Conservation (phyloP, 1,140 invertebrate species). For the Micrasema longulum region DNA sequence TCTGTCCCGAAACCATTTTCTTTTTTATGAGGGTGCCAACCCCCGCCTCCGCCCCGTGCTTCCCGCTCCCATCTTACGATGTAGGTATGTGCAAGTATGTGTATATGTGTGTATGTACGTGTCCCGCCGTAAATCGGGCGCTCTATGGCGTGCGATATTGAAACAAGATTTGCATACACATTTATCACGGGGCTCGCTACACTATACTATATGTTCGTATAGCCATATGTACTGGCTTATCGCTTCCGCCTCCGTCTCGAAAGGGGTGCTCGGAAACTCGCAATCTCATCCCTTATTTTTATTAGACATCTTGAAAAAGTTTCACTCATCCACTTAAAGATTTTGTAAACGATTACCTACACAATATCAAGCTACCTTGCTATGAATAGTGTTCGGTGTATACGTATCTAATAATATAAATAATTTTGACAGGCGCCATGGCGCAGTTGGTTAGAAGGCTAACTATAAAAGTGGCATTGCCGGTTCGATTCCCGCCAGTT, state of each 20-base stretch:
- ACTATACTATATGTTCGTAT: background rate
- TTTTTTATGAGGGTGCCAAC: conserved; percentile 30
- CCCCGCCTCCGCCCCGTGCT: conserved; percentile 3
- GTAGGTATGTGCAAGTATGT: conserved; percentile 30
- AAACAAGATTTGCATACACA: conserved; percentile 55
- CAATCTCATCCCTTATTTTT: too few relatives aligned
- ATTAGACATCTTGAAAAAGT: too few relatives aligned
- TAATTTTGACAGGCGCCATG: too few relatives aligned
- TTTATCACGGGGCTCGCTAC: conserved; percentile 48
- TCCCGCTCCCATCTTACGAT: conserved; percentile 3
- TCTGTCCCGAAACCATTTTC: conserved; percentile 27
- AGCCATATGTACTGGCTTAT: conserved; percentile 5
- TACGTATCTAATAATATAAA: too few relatives aligned
- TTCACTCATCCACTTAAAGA: too few relatives aligned
- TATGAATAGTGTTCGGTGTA: too few relatives aligned
- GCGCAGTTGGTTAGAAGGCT: too few relatives aligned
- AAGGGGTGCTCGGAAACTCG: conserved; percentile 8
- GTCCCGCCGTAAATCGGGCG: conserved; percentile 49
- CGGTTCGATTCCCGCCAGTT: too few relatives aligned
- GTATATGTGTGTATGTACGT: conserved; percentile 31
- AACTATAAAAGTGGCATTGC: too few relatives aligned
- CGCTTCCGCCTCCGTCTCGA: background rate
- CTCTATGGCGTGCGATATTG: conserved; percentile 52
- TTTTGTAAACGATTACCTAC: too few relatives aligned
- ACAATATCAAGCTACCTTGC: too few relatives aligned